Percentiles rank a stretch among this genome's conserved stretches.
phyloP scores from a whole-genome alignment of 2,113 vertebrate genomes.

The Plectropomus leopardus region DNA sequence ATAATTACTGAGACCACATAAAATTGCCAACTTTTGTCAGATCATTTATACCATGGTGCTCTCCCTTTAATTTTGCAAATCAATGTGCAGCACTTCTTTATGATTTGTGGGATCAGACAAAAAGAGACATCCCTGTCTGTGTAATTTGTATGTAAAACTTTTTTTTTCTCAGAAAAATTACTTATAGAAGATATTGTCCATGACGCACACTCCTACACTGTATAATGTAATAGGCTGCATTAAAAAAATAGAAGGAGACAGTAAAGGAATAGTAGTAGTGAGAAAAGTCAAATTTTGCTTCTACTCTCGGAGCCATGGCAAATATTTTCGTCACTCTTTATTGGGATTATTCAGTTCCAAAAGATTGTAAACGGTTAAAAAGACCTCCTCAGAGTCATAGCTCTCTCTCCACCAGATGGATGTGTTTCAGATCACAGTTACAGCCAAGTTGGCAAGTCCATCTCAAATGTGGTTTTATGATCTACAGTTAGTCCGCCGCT shows the following conservation, averaged over 20 bases:
- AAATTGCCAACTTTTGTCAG: background rate
- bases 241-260: background rate
- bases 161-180: background rate
- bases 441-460: conserved; percentile 56
- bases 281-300: background rate
- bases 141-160: too few relatives aligned
- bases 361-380: conserved; percentile 28
- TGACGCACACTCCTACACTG: background rate
- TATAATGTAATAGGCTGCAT: background rate
- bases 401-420: conserved; percentile 51
- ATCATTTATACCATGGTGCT: background rate
- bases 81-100: background rate
- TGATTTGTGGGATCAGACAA: background rate
- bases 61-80: background rate
- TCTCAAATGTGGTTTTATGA: conserved; percentile 60
- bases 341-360: background rate
- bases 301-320: background rate
- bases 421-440: conserved; percentile 39
- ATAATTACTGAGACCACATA: background rate
- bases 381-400: conserved; percentile 35
- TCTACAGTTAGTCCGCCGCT: conserved; percentile 16
- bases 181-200: background rate
- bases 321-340: conserved; percentile 12
- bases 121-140: too few relatives aligned
- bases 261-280: background rate